Evolutionary conservation across 2,797 vertebrate species (phyloP).

Genomic region (Sphenodon punctatus): DNA sequence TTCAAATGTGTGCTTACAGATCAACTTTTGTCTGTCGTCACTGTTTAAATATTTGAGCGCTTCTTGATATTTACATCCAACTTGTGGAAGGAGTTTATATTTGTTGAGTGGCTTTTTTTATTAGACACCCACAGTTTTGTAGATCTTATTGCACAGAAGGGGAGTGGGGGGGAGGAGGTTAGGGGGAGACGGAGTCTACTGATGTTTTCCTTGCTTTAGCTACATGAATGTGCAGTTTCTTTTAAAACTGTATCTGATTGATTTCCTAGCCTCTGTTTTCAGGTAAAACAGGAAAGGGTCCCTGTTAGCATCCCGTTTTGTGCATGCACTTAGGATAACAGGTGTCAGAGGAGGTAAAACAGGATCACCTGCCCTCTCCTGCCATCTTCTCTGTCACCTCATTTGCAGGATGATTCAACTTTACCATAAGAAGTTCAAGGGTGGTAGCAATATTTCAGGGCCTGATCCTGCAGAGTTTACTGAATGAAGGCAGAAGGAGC

Average conservation of each 20-base stretch:
- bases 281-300: not conserved
- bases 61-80: not conserved
- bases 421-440: not conserved
- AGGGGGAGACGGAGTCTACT: too few relatives aligned
- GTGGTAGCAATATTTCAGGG: not conserved
- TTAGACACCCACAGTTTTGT: not conserved
- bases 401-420: not conserved
- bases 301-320: not conserved
- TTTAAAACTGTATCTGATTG: not conserved
- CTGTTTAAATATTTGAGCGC: not conserved
- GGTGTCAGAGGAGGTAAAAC: constrained; percentile 22
- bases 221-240: not conserved
- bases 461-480: not conserved
- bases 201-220: not conserved
- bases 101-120: not conserved
- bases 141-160: not conserved
- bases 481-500: not conserved
- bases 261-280: not conserved
- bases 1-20: not conserved
- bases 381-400: not conserved
- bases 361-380: not conserved
- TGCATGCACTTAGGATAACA: constrained; percentile 22
- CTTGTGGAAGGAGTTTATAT: not conserved
- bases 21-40: not conserved
- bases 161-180: too few relatives aligned